phyloP scores from a whole-genome alignment of 2,888 invertebrate species.

The Colostygia pectinataria region DNA sequence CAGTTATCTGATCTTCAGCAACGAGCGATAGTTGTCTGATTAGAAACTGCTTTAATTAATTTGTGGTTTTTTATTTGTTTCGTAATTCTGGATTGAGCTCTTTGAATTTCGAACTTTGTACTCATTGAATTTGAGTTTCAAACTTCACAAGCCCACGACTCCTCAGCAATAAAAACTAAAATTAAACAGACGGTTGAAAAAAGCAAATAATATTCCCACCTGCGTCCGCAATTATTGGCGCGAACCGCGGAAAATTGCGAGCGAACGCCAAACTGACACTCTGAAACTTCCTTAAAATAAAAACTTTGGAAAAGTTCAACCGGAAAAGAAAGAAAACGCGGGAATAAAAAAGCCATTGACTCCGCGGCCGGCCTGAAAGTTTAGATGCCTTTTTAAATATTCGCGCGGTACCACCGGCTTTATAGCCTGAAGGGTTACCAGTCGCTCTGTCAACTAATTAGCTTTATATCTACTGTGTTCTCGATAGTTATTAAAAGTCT shows the following conservation, averaged over 20 bases:
- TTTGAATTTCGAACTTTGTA: neutral
- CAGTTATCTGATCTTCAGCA: too few relatives aligned
- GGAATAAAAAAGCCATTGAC: constrained; percentile 82
- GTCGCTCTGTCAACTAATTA: constrained; percentile 69
- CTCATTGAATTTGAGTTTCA: neutral
- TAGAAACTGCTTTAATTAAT: too few relatives aligned
- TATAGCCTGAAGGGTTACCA: constrained; percentile 63
- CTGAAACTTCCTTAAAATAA: constrained; percentile 78
- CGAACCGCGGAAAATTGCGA: constrained; percentile 78
- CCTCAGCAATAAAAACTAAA: constrained; percentile 40
- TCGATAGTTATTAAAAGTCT: neutral
- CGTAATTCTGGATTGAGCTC: neutral
- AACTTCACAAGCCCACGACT: neutral
- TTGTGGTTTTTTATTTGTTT: too few relatives aligned
- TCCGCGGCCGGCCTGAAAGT: constrained; percentile 72
- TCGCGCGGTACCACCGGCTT: constrained; percentile 65
- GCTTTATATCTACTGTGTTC: constrained; percentile 14
- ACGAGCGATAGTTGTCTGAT: too few relatives aligned
- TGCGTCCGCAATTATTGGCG: constrained; percentile 80
- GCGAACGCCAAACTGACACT: constrained; percentile 79
- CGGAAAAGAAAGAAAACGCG: constrained; percentile 78
- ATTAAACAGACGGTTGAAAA: constrained; percentile 40
- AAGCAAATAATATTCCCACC: constrained; percentile 65
- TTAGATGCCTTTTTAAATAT: constrained; percentile 73
- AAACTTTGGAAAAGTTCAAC: constrained; percentile 77